Base-by-base conservation (phyloP, 2,113 vertebrate genomes). In the Tetrao urogallus region DNA sequence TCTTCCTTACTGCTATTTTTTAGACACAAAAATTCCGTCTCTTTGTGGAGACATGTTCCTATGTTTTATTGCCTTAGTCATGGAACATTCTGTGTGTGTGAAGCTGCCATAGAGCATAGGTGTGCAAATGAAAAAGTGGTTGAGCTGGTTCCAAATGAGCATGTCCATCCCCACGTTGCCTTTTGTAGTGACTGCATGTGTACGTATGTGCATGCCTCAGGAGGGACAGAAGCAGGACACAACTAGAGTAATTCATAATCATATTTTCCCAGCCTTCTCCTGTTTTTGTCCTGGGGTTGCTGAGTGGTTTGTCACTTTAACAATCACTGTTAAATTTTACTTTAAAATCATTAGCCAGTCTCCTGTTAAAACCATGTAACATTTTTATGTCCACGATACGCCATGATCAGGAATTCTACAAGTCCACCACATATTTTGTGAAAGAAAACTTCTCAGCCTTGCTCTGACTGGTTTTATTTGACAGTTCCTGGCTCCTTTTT, bases 41-140 rank as follows among this genome's bases (percentile, higher is more conserved):
- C 27, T 4, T 2, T 34, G 28, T 0, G 0, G 38, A 65, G 17
- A 38, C 52, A n/a, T 4, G 11, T 47, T 75, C 28, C 19, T 20
- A 0, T 21, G 38, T 11, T 43, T 45, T 42, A 28, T 43, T 76
- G 17, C 11, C 13, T 84, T 56, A 22, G 22, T 27, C 4, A 0
- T 57, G 22, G 43, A 61, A 14, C 6, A 2, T 22, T 13, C 3
- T 45, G 15, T 71, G 16, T 63, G 4, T 79, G 3, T 45, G 43
- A 57, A 40, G 28, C 19, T 72, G 16, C 56, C 1, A 0, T 47
- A 17, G 20, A 17, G 20, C 69, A 75, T 8, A 3, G 6, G 5
- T 18, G 5, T 4, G 10, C 10, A 16, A 27, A 7, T 17, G 14
- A 64, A 0, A 0, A 0, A 58, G 57, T 47, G 90, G 7, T 28